phyloP scores from a whole-genome alignment of 1,140 invertebrate genomes.

The Nilaparvata lugens region DNA sequence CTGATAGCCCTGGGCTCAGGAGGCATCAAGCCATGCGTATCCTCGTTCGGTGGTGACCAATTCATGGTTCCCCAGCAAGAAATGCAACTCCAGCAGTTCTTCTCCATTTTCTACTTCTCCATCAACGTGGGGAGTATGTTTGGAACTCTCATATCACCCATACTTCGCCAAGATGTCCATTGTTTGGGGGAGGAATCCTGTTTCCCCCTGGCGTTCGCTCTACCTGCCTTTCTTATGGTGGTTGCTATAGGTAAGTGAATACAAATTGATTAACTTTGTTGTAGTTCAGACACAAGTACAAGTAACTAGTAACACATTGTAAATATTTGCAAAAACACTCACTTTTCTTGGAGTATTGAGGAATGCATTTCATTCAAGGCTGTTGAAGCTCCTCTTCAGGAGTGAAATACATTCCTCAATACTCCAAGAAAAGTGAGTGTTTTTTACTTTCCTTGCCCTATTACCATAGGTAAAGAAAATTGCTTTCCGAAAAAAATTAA shows the following conservation, averaged over 20 bases:
- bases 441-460: no score
- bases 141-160: constrained; percentile 81
- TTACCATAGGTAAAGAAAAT: neutral
- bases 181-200: constrained; percentile 77
- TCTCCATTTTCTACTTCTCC: constrained; percentile 89
- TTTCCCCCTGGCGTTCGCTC: constrained; percentile 83
- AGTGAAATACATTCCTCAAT: no score
- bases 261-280: neutral
- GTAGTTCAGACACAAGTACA: neutral
- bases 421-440: no score
- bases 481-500: no score
- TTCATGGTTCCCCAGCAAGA: constrained; percentile 71
- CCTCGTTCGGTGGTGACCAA: constrained; percentile 97
- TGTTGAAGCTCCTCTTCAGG: no score
- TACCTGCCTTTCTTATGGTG: constrained; percentile 80
- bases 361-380: no score
- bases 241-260: constrained; percentile 58
- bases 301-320: no score
- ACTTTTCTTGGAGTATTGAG: no score
- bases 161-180: constrained; percentile 67
- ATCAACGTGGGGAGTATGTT: constrained; percentile 89
- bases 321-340: no score
- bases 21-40: constrained; percentile 95
- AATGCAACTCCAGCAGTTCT: constrained; percentile 69
- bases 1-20: constrained; percentile 88